These are phyloP conservation scores for Mesoclemmys tuberculata DNA, from an alignment of 2,113 vertebrate species.

Conservation along the genomic window DNA sequence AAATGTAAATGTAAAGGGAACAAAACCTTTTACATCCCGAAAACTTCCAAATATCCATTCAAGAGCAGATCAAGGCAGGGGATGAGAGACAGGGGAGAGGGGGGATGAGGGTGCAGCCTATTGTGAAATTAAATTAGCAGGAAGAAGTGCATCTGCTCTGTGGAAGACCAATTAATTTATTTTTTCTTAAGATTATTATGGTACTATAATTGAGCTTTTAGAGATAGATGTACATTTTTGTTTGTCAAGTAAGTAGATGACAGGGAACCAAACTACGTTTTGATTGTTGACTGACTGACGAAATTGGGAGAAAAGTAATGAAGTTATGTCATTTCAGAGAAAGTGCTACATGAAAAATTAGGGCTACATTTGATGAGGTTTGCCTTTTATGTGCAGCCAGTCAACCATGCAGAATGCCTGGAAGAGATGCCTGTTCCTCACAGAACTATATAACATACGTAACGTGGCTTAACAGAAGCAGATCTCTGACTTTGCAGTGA, in stretches of 20 bases:
- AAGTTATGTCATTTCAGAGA: background rate
- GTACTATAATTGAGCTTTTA: background rate
- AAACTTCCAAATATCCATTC: background rate
- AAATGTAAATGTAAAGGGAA: background rate
- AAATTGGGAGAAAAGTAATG: background rate
- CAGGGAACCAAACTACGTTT: background rate
- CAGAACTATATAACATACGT: background rate
- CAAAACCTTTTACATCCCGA: background rate
- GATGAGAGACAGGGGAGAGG: background rate
- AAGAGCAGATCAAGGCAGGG: background rate
- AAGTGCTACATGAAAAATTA: background rate
- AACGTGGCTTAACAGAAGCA: background rate
- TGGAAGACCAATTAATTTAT: background rate
- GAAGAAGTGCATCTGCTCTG: background rate
- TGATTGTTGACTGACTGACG: background rate
- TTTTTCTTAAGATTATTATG: background rate
- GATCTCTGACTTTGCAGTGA: background rate
- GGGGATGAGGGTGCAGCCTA: background rate
- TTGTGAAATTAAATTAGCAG: conserved; percentile 13
- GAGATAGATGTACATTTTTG: background rate
- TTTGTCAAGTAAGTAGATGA: background rate
- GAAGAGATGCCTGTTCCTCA: background rate
- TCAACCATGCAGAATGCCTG: background rate
- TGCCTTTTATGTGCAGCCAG: background rate
- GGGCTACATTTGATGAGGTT: background rate